These are phyloP conservation scores for Strigamia maritima DNA, from an alignment of 2,888 invertebrate species.

Conservation along the genomic window DNA sequence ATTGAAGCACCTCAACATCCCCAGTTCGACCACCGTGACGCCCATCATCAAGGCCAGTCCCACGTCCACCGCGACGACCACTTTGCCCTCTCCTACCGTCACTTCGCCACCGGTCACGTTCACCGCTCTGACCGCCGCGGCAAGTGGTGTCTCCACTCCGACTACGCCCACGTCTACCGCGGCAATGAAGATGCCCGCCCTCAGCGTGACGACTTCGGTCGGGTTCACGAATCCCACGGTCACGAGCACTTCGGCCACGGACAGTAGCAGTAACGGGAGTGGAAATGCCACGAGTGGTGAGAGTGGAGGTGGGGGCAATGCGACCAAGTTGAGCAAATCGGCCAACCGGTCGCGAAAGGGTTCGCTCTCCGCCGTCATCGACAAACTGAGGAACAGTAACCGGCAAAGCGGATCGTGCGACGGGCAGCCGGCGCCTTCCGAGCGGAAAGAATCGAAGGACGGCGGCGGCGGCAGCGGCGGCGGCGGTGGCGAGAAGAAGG, in stretches of 20 bases:
- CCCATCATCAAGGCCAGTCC: slow-evolving; percentile 37
- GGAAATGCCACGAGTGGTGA: neutral
- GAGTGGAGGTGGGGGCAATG: slow-evolving; percentile 44
- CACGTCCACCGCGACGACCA: slow-evolving; percentile 40
- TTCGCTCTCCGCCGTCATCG: slow-evolving; percentile 47
- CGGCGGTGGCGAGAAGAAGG: slow-evolving; percentile 39
- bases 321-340: slow-evolving; percentile 44
- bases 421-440: neutral
- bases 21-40: slow-evolving; percentile 43
- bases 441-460: neutral
- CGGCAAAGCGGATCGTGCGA: neutral
- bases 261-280: slow-evolving; percentile 17
- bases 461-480: no score
- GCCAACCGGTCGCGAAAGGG: slow-evolving; percentile 46
- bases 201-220: slow-evolving; percentile 39
- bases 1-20: slow-evolving; percentile 14
- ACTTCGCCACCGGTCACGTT: slow-evolving; percentile 39
- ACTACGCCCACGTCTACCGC: slow-evolving; percentile 39
- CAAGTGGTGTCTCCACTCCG: slow-evolving; percentile 18
- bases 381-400: slow-evolving; percentile 39
- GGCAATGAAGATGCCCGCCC: slow-evolving; percentile 41
- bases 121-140: slow-evolving; percentile 39
- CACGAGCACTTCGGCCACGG: neutral
- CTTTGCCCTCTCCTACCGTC: slow-evolving; percentile 39
- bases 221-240: slow-evolving; percentile 1